Conservation (phyloP, 1,140 invertebrate species). For the Galendromus occidentalis region DNA sequence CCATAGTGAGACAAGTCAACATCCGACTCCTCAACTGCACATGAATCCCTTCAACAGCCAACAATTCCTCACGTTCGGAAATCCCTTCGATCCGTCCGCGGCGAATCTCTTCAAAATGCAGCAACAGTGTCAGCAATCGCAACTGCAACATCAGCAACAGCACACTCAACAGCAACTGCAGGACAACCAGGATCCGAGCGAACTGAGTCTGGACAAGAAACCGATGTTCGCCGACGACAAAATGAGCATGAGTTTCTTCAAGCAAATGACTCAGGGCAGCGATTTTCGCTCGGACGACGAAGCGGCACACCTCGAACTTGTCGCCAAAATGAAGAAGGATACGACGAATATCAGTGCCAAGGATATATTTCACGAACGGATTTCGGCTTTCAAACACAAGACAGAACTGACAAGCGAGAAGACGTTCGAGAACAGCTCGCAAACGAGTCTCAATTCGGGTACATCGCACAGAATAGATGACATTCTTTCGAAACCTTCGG, state of each 20-base stretch:
- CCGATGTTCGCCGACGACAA: background rate
- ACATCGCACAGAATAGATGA: constrained; percentile 9
- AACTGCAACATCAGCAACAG: background rate
- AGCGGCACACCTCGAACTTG: background rate
- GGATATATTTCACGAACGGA: constrained; percentile 6
- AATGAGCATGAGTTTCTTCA: background rate
- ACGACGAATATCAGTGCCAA: background rate
- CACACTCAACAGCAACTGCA: background rate
- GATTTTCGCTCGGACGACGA: background rate
- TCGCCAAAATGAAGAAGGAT: background rate
- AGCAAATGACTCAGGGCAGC: background rate
- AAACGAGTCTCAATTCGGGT: constrained; percentile 7
- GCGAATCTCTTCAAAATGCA: background rate
- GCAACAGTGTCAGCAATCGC: background rate
- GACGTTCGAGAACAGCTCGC: background rate
- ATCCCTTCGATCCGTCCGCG: constrained; percentile 1
- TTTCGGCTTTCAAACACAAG: constrained; percentile 2
- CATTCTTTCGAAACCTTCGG: constrained; percentile 3
- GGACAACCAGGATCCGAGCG: background rate
- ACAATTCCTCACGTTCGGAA: background rate
- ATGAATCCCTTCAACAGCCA: background rate
- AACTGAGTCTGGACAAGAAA: background rate
- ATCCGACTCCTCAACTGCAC: background rate
- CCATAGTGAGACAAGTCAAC: constrained; percentile 9
- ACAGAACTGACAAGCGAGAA: background rate